Base-by-base conservation (phyloP, 2,888 invertebrate genomes). In the Parthenolecanium corni region DNA sequence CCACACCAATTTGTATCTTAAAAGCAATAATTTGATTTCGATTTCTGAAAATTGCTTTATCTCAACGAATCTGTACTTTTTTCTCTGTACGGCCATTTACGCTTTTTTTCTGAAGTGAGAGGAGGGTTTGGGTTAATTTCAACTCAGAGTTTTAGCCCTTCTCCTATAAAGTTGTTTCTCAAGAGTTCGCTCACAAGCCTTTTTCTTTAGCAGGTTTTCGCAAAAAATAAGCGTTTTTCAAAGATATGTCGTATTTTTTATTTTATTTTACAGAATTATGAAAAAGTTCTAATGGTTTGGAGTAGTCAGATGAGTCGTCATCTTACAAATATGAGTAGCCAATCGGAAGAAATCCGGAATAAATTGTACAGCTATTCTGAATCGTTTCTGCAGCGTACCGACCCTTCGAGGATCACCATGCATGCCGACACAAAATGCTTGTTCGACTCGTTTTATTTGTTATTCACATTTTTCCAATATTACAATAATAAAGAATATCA, bases 241-340 rank as follows among this genome's bases (percentile, higher is more conserved):
- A n/a, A 2, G 16, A 40, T 40, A 2, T 14, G n/a, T n/a, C 12
- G 14, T 40, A 40, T 2, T 21, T 2, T 51, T 1, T 24, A 23
- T 23, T 20, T 12, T 24, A 14, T 25, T 25, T 52, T 25, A 11
- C 23, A 61, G 61, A 31, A 61, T 40, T 61, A 61, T 6, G 61
- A 61, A 23, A 61, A 61, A 51, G 49, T 61, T 31, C 49, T 61
- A 51, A 23, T 49, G 5, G 61, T 51, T 36, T 61, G 61, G 61
- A 61, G 61, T n/a, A 61, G 49, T 51, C 61, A 61, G 23, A 61
- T 61, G 61, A 61, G 61, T 16, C 61, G 61, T 31, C 61, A 61
- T 16, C 38, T 61, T 12, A 61, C 61, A 49, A 61, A 61, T 14
- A 38, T 40, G 3, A 61, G 49, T 11, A 23, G 49, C 16, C 49